phyloP scores from a whole-genome alignment of 2,797 vertebrate genomes.

The Denticeps clupeoides region DNA sequence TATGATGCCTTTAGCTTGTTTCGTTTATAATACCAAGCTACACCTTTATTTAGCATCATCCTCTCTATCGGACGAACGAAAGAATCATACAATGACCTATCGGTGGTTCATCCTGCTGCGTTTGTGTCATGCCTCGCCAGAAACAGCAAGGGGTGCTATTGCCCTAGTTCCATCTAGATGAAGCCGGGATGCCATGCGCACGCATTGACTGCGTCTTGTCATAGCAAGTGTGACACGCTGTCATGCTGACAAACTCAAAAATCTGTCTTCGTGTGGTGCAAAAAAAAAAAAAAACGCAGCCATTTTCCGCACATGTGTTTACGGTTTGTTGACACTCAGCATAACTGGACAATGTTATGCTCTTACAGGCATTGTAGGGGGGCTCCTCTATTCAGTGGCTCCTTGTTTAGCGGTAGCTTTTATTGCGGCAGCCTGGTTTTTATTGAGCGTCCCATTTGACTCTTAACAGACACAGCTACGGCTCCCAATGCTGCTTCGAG shows the following conservation, averaged over 20 bases:
- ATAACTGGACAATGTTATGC: conserved; percentile 16
- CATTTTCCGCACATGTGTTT: conserved; percentile 34
- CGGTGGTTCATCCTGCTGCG: not conserved
- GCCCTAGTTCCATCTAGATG: conserved; percentile 3
- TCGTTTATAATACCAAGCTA: too few species aligned
- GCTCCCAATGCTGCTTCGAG: conserved; percentile 22
- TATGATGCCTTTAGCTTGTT: not conserved
- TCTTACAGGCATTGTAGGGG: conserved; percentile 28
- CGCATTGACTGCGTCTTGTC: not conserved
- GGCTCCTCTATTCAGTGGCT: conserved; percentile 37
- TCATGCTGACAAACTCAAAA: not conserved
- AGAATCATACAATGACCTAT: not conserved
- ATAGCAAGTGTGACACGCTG: not conserved
- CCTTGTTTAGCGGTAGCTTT: conserved; percentile 45
- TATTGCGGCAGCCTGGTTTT: conserved; percentile 50
- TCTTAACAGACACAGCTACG: conserved; percentile 40
- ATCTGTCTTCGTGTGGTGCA: conserved; percentile 5
- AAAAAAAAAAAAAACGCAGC: conserved; percentile 29
- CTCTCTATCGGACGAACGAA: too few species aligned
- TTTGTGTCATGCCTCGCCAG: conserved; percentile 12
- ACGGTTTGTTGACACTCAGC: conserved; percentile 25
- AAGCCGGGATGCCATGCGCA: not conserved
- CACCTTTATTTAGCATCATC: too few species aligned
- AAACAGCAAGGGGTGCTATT: conserved; percentile 23
- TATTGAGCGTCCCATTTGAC: conserved; percentile 51